Base-by-base conservation (phyloP, 2,113 vertebrate genomes). In the Upupa epops region DNA sequence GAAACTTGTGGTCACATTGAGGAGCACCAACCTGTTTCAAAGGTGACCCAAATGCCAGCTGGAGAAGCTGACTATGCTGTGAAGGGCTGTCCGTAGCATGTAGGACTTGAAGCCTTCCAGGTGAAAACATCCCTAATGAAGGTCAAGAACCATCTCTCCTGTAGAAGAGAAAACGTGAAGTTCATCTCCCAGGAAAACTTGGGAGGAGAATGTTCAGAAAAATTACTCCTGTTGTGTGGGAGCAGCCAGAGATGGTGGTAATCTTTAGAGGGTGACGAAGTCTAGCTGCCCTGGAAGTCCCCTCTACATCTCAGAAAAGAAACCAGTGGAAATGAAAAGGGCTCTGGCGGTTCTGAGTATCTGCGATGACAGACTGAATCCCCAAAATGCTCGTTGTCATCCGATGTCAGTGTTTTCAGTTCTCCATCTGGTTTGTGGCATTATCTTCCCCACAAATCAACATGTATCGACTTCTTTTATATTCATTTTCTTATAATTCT, bases 111-210 rank as follows among this genome's bases (percentile, higher is more conserved):
- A 85, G 79, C 15, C 34, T 58, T 32, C 17, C 37, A 29, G 61
- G 34, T 31, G n/a, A 94, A 46, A 55, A 45, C 32, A 58, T 26
- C 12, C 11, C 7, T 1, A 1, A 0, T 0, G 0, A 79, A 9
- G 28, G 22, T 54, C 26, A 52, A 87, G 40, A 85, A 66, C 59
- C 6, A 9, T 58, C 40, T 66, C 37, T 66, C 32, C 31, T 61
- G 3, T 49, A 11, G 40, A 71, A 55, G 5, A 72, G 49, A 70
- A 82, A 73, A 24, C 0, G 29, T 19, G 14, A 86, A 8, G 14
- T 25, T 60, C 58, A 72, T 10, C 14, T 75, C 26, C 14, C 19
- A 58, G 31, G 32, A 11, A 9, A 73, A 88, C 49, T 37, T 58
- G 21, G 13, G 18, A 71, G 28, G 10, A 40, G 37, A 58, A 69